Conservation (phyloP, 2,797 vertebrate genomes). For the Vireo griseus region DNA sequence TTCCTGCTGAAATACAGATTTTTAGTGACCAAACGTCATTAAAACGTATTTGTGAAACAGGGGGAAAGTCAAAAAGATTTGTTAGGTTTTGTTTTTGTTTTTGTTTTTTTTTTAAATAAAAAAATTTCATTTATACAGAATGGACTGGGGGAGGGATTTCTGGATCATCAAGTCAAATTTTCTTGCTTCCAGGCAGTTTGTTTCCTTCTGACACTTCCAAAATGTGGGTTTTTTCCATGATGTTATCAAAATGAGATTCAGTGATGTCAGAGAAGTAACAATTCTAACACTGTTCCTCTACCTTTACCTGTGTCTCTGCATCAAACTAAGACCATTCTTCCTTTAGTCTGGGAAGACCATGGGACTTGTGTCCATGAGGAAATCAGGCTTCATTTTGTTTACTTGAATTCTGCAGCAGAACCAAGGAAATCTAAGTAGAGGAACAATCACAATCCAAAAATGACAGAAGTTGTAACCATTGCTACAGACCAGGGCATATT, state of each 20-base stretch:
- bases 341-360: neutral
- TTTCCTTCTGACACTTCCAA: neutral
- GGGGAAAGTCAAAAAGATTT: neutral
- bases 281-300: neutral
- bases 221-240: neutral
- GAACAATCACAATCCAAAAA: neutral
- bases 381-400: neutral
- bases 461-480: fast-evolving
- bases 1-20: neutral
- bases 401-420: neutral
- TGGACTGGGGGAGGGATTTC: neutral
- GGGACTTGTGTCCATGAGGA: neutral
- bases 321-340: neutral
- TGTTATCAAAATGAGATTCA: neutral
- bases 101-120: neutral
- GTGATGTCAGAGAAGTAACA: neutral
- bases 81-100: neutral
- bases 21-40: neutral
- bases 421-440: neutral
- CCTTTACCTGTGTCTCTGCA: neutral
- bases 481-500: neutral
- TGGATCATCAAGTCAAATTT: neutral
- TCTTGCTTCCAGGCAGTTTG: neutral
- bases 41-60: neutral
- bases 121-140: neutral